These are phyloP conservation scores for Ancistrus triradiatus DNA, from an alignment of 2,113 vertebrate species.

Conservation along the genomic window DNA sequence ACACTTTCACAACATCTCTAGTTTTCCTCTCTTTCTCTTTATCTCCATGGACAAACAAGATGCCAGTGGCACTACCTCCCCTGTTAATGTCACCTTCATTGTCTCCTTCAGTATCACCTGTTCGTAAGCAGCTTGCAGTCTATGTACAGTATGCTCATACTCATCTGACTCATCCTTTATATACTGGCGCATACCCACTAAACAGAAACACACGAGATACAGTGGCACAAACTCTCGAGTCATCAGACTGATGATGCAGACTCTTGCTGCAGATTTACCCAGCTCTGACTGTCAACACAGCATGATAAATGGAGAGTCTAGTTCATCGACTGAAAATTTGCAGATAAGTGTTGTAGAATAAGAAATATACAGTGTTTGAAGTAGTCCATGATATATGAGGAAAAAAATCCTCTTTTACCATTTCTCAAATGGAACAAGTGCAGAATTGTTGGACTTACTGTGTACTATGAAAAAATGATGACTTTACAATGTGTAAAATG, in stretches of 20 bases:
- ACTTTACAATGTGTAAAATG: neutral
- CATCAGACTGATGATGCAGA: too few relatives aligned
- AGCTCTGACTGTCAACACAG: too few relatives aligned
- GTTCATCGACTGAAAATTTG: too few relatives aligned
- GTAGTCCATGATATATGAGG: neutral
- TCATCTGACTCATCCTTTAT: too few relatives aligned
- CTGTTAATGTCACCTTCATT: conserved; percentile 22
- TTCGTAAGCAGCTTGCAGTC: neutral
- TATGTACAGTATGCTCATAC: too few relatives aligned
- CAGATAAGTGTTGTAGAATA: neutral
- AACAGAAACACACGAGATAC: too few relatives aligned
- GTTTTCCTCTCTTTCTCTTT: neutral
- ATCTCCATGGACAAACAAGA: neutral
- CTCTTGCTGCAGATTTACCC: too few relatives aligned
- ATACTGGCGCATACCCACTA: too few relatives aligned
- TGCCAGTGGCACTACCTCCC: neutral
- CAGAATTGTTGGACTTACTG: neutral
- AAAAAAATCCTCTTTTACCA: neutral
- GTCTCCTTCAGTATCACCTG: conserved; percentile 30
- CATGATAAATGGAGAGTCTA: too few relatives aligned
- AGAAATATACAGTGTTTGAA: neutral
- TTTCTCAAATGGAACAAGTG: neutral
- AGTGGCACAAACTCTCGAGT: too few relatives aligned
- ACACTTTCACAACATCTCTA: conserved; percentile 27
- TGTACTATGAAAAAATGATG: neutral